phyloP scores from a whole-genome alignment of 2,888 invertebrate genomes.

The Barypeithes pellucidus region DNA sequence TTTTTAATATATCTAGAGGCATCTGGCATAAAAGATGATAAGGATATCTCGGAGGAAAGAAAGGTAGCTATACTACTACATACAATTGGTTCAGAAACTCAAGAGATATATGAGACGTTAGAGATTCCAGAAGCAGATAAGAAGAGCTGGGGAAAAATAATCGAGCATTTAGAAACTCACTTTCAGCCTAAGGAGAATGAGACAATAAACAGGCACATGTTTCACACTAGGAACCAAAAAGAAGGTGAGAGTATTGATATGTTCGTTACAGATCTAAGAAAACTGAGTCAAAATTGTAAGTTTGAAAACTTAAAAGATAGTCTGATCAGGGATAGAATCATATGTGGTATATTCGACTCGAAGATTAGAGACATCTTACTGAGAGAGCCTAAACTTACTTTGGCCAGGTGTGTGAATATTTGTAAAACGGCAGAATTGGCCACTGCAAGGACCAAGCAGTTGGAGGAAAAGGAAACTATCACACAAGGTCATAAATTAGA shows the following conservation, averaged over 20 bases:
- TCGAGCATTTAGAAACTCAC: not conserved
- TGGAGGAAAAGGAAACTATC: too few relatives aligned
- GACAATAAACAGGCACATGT: constrained; percentile 23
- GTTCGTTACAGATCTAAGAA: constrained; percentile 13
- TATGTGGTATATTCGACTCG: not conserved
- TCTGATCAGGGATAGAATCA: constrained; percentile 30
- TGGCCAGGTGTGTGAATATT: too few relatives aligned
- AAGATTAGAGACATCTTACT: too few relatives aligned
- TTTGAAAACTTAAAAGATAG: constrained; percentile 21
- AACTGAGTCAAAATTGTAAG: constrained; percentile 15
- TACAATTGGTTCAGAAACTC: not conserved
- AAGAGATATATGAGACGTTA: not conserved
- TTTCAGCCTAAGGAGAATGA: not conserved
- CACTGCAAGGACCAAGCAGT: too few relatives aligned
- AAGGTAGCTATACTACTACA: constrained; percentile 40
- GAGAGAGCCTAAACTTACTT: too few relatives aligned
- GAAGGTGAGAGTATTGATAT: constrained; percentile 24
- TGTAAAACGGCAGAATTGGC: too few relatives aligned
- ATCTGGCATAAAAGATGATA: not conserved
- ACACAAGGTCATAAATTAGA: too few relatives aligned
- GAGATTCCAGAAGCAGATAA: not conserved
- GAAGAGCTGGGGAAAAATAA: not conserved
- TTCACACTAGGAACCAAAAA: constrained; percentile 28
- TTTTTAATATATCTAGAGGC: constrained; percentile 33
- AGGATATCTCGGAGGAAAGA: constrained; percentile 5